phyloP scores from a whole-genome alignment of 1,140 invertebrate species.

The Drosophila subobscura region DNA sequence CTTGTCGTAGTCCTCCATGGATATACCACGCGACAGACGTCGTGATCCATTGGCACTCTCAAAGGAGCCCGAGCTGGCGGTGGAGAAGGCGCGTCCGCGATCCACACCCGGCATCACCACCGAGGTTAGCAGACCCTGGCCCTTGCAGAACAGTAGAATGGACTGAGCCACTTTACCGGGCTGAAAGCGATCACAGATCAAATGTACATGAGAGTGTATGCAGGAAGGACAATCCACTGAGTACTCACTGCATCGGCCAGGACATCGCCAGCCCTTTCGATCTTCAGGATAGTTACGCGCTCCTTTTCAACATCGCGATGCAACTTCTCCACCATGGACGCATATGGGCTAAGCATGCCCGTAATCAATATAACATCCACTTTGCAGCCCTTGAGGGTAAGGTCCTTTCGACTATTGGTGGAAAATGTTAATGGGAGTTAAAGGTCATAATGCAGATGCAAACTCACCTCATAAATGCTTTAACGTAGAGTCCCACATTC shows the following conservation, averaged over 20 bases:
- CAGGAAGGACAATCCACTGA: not conserved
- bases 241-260: slow-evolving; percentile 89
- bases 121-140: slow-evolving; percentile 90
- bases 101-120: slow-evolving; percentile 89
- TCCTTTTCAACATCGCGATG: slow-evolving; percentile 91
- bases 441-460: not conserved
- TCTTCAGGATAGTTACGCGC: slow-evolving; percentile 91
- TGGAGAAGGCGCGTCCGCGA: slow-evolving; percentile 86
- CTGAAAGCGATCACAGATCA: slow-evolving; percentile 79
- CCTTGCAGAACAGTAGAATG: slow-evolving; percentile 92
- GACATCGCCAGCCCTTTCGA: slow-evolving; percentile 92
- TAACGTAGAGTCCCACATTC: slow-evolving; percentile 93
- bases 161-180: slow-evolving; percentile 92
- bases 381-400: slow-evolving; percentile 88
- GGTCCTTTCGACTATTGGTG: slow-evolving; percentile 87
- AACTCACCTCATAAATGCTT: slow-evolving; percentile 91
- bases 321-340: slow-evolving; percentile 90
- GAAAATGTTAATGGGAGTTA: not conserved
- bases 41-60: slow-evolving; percentile 73
- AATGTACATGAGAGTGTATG: not conserved
- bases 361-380: slow-evolving; percentile 92
- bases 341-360: slow-evolving; percentile 91
- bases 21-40: slow-evolving; percentile 88
- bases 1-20: slow-evolving; percentile 93
- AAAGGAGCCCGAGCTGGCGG: slow-evolving; percentile 84